phyloP scores from a whole-genome alignment of 2,113 vertebrate genomes.

The Tetraodon nigroviridis region DNA sequence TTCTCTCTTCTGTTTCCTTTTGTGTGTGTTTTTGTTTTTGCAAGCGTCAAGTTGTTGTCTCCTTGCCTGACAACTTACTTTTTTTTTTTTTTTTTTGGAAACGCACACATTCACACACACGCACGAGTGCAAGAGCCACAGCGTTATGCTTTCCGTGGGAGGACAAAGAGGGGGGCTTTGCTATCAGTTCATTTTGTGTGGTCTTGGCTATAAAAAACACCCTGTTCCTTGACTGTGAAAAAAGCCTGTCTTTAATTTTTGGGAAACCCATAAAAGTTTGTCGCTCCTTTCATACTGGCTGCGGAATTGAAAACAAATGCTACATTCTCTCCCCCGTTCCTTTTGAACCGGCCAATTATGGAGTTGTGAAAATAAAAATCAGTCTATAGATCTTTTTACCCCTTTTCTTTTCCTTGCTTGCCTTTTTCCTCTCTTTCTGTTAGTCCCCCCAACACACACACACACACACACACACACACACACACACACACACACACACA shows the following conservation, averaged over 20 bases:
- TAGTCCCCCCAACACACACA: constrained; percentile 18
- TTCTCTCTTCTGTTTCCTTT: constrained; percentile 38
- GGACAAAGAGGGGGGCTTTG: constrained; percentile 73
- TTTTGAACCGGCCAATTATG: constrained; percentile 93
- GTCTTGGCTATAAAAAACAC: constrained; percentile 87
- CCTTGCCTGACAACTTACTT: constrained; percentile 30
- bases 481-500: constrained; percentile 26
- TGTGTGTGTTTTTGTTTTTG: constrained; percentile 30
- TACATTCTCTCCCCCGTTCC: constrained; percentile 75
- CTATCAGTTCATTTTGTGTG: constrained; percentile 93
- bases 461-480: constrained; percentile 25
- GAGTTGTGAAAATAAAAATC: constrained; percentile 96
- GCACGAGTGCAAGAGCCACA: not conserved
- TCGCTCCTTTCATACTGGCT: constrained; percentile 74
- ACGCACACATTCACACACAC: not conserved
- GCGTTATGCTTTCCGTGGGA: constrained; percentile 51
- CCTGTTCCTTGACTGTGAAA: constrained; percentile 86
- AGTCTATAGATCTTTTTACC: constrained; percentile 63
- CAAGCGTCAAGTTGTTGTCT: constrained; percentile 52
- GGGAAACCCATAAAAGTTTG: constrained; percentile 92
- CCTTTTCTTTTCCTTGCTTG: constrained; percentile 10
- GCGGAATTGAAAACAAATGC: constrained; percentile 96
- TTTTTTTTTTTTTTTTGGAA: not conserved
- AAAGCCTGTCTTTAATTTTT: constrained; percentile 93
- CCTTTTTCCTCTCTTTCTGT: constrained; percentile 38